Evolutionary conservation across 2,888 invertebrate species (phyloP).

Genomic region (Nasonia oneida): DNA sequence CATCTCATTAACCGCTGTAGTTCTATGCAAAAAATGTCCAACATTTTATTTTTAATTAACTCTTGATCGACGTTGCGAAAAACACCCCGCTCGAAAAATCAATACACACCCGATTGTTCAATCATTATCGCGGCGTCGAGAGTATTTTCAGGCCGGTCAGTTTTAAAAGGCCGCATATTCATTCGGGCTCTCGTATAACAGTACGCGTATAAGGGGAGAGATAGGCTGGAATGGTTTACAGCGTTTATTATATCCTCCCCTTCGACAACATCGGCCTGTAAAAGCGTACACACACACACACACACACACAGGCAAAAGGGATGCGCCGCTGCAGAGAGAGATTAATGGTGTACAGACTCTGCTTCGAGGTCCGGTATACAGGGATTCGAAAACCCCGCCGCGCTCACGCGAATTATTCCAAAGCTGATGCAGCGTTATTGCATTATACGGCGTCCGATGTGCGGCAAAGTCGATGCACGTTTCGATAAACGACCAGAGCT

Average conservation of each 20-base stretch:
- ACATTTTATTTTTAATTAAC: too few relatives aligned
- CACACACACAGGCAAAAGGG: slow-evolving; percentile 24
- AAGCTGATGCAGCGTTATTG: neutral
- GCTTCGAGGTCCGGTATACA: neutral
- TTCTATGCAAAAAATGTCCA: neutral
- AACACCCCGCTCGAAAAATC: neutral
- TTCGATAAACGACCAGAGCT: neutral
- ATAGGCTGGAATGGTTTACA: slow-evolving; percentile 45
- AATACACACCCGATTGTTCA: neutral
- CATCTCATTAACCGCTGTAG: neutral
- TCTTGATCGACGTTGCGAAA: too few relatives aligned
- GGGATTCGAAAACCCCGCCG: slow-evolving; percentile 24
- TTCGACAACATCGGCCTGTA: slow-evolving; percentile 31
- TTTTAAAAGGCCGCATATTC: slow-evolving; percentile 24
- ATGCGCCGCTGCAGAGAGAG: slow-evolving; percentile 26
- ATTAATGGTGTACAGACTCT: slow-evolving; percentile 31
- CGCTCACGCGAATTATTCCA: slow-evolving; percentile 13
- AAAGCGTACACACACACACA: slow-evolving; percentile 1
- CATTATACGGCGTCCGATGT: neutral
- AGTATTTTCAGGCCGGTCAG: slow-evolving; percentile 28
- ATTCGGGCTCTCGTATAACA: neutral
- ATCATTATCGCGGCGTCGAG: neutral
- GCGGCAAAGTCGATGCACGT: neutral
- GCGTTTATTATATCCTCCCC: slow-evolving; percentile 52
- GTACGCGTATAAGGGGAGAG: neutral